Percentiles rank a stretch among this genome's conserved stretches.
These are phyloP conservation scores for Phymastichus coffea DNA, from an alignment of 1,140 invertebrate species.

Conservation along the genomic window DNA sequence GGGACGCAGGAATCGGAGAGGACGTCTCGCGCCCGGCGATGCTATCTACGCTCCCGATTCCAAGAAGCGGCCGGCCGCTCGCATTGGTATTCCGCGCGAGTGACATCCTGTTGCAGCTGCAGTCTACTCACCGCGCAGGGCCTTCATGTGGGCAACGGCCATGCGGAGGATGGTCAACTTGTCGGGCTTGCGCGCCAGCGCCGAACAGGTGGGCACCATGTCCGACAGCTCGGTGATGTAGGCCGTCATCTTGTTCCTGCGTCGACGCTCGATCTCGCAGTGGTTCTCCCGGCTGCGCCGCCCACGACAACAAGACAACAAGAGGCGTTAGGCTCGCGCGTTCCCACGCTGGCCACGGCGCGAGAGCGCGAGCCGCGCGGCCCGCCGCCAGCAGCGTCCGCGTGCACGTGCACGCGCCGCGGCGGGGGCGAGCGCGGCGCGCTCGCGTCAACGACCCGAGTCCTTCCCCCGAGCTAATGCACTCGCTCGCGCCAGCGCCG, in stretches of 20 bases:
- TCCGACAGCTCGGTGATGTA: conserved; percentile 99
- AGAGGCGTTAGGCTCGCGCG: neutral
- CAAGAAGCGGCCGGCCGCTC: too few species aligned
- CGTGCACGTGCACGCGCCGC: too few species aligned
- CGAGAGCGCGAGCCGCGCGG: neutral
- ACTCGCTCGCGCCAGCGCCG: neutral
- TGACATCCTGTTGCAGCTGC: too few species aligned
- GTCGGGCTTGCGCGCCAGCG: conserved; percentile 96
- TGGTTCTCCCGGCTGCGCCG: conserved; percentile 95
- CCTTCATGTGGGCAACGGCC: conserved; percentile 99
- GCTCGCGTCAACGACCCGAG: conserved; percentile 29
- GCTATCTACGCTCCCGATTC: too few species aligned
- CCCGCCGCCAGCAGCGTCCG: neutral
- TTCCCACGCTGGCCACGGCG: neutral
- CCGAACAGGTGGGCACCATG: conserved; percentile 99
- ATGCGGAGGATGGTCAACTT: conserved; percentile 98
- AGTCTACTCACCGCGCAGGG: conserved; percentile 81
- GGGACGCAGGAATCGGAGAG: neutral
- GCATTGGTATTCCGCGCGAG: too few species aligned
- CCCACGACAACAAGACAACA: conserved; percentile 34
- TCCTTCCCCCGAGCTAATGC: conserved; percentile 12
- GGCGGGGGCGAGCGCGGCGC: conserved; percentile 9
- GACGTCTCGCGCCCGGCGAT: too few species aligned
- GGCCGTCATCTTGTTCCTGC: conserved; percentile 99
- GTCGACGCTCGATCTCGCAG: conserved; percentile 97